Conservation (phyloP, 2,888 invertebrate genomes). For the Ormyrus pomaceus region DNA sequence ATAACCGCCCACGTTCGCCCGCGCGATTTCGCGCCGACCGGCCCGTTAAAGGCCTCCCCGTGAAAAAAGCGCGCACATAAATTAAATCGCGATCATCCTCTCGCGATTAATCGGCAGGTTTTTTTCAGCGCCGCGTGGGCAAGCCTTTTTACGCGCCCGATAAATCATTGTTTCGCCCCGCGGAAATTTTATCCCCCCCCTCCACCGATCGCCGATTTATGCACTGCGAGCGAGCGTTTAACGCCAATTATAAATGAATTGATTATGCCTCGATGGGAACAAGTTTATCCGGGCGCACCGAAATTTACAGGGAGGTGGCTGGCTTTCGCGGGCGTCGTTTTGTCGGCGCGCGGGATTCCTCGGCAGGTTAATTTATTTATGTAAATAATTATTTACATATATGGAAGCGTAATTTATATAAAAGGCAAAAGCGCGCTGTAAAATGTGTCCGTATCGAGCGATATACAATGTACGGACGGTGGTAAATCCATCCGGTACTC, state of each 20-base stretch:
- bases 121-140: neutral
- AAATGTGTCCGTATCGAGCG: too few species aligned
- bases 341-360: too few species aligned
- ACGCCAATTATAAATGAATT: slow-evolving; percentile 56
- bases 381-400: too few species aligned
- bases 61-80: slow-evolving; percentile 35
- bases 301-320: slow-evolving; percentile 12
- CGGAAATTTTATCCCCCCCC: slow-evolving; percentile 39
- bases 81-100: slow-evolving; percentile 33
- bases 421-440: too few species aligned
- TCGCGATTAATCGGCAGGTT: slow-evolving; percentile 23
- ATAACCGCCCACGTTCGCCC: slow-evolving; percentile 64
- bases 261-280: slow-evolving; percentile 47
- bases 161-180: slow-evolving; percentile 54
- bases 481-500: too few species aligned
- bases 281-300: slow-evolving; percentile 33
- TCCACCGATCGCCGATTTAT: slow-evolving; percentile 22
- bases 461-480: too few species aligned
- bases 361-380: too few species aligned
- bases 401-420: too few species aligned
- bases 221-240: slow-evolving; percentile 44
- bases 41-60: slow-evolving; percentile 7
- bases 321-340: neutral
- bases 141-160: slow-evolving; percentile 19
- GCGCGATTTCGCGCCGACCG: slow-evolving; percentile 31